Evolutionary conservation across 2,797 vertebrate genomes (phyloP).

Genomic region (Scleropages formosus): DNA sequence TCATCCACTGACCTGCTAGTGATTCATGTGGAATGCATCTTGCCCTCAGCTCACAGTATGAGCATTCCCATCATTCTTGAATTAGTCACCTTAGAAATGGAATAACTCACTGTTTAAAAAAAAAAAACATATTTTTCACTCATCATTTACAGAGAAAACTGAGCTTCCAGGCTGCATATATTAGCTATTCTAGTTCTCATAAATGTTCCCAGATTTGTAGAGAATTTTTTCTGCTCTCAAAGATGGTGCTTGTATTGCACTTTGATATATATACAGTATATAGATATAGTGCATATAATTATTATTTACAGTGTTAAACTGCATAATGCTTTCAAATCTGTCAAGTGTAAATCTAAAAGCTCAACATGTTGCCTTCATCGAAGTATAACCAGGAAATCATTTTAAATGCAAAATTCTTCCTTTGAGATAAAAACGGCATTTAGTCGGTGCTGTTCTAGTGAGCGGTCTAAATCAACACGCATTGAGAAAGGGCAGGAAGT

Average conservation of each 20-base stretch:
- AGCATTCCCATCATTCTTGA: not conserved
- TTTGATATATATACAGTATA: not conserved
- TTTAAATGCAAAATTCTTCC: constrained; percentile 13
- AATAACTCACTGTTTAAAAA: constrained; percentile 4
- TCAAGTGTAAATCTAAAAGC: constrained; percentile 18
- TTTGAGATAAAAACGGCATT: constrained; percentile 11
- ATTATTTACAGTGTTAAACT: too few species aligned
- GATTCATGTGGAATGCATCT: not conserved
- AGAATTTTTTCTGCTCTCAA: not conserved
- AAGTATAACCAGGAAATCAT: constrained; percentile 11
- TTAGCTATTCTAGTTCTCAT: not conserved
- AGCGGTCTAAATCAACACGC: not conserved
- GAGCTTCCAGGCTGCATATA: not conserved
- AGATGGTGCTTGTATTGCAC: not conserved
- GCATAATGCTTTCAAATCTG: too few species aligned
- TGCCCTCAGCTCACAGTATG: not conserved
- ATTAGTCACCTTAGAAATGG: not conserved
- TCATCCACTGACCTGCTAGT: not conserved
- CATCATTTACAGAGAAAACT: constrained; percentile 6
- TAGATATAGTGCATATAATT: too few species aligned
- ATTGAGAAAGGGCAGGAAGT: constrained; percentile 21
- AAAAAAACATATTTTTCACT: not conserved
- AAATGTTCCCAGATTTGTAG: constrained; percentile 31
- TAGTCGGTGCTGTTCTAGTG: constrained; percentile 12
- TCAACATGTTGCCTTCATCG: not conserved